Evolutionary conservation across 2,113 vertebrate genomes (phyloP), one percentile per base, ranked within the genome.

Genomic region (Astur gentilis): DNA sequence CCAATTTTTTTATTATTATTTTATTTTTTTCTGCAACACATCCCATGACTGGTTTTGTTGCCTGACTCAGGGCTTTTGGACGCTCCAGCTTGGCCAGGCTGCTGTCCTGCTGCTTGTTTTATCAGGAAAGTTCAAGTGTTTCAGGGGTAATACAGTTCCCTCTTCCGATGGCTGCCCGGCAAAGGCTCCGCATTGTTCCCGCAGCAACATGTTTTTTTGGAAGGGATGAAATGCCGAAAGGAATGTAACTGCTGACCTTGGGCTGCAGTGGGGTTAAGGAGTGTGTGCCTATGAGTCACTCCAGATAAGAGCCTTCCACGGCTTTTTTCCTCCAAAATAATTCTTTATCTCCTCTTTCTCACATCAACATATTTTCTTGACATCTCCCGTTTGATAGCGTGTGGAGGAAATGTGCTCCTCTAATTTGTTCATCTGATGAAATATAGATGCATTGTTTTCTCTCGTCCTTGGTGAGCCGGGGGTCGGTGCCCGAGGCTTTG

Each of bases 221-320:
- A 85, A 95, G 95, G 97, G 96, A 58, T 95, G 97, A 96, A 96
- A 92, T 61, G 77, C 85, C 21, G 65, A 92, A 85, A 97, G 95
- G 97, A 97, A 98, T 98, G 97, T 89, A 91, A 84, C 96, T 57
- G 93, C 97, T 97, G 97, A 98, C 97, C 97, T 98, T 97, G 97
- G 96, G 96, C 96, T 92, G 96, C 97, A 95, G 92, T 95, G 94
- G 97, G 97, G 97, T 98, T 98, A 98, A 98, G 97, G 97, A 97
- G 97, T 97, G 97, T 97, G 93, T 90, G 93, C 95, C 89, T 96
- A 58, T 98, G 97, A 98, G 95, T 97, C 97, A 97, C 89, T 94
- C 73, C 94, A 83, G 97, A 98, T 98, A 98, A 98, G 95, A 91
- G 86, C 94, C 95, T 96, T 97, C 86, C 97, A 95, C 34, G 18